Percentiles rank a stretch among this genome's conserved stretches.
phyloP scores from a whole-genome alignment of 2,113 vertebrate genomes.

The Zeus faber region DNA sequence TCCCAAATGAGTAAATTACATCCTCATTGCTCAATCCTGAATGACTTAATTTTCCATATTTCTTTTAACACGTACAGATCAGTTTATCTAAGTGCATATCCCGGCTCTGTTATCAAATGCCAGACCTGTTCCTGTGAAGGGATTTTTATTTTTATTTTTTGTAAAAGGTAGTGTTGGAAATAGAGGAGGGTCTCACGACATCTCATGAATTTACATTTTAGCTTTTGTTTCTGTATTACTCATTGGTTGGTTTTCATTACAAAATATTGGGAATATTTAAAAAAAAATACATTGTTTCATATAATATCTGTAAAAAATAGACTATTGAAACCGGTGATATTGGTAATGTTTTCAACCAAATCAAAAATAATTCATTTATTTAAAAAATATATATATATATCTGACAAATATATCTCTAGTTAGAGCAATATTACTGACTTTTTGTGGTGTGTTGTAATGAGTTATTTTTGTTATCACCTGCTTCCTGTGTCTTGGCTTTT shows the following conservation, averaged over 20 bases:
- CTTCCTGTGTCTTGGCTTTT: no score
- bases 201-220: neutral
- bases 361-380: no score
- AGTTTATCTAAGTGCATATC: neutral
- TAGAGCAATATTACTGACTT: conserved; percentile 5
- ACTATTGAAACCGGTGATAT: no score
- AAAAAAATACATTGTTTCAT: conserved; percentile 9
- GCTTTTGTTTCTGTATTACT: conserved; percentile 18
- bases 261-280: conserved; percentile 40
- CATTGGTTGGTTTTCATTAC: conserved; percentile 25
- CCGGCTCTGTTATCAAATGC: neutral
- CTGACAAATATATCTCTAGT: no score
- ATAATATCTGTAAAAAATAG: no score
- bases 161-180: neutral
- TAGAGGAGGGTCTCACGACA: neutral
- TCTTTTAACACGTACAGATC: no score
- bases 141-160: neutral
- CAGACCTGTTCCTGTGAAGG: neutral
- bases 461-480: conserved; percentile 4
- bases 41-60: no score
- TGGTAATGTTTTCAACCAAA: no score
- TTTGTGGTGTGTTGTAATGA: conserved; percentile 49
- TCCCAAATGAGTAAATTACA: neutral
- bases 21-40: no score
- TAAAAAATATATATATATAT: no score